Evolutionary conservation across 2,797 vertebrate species (phyloP), one percentile per base, ranked within the genome.

Genomic region (Sebastes diploproa): DNA sequence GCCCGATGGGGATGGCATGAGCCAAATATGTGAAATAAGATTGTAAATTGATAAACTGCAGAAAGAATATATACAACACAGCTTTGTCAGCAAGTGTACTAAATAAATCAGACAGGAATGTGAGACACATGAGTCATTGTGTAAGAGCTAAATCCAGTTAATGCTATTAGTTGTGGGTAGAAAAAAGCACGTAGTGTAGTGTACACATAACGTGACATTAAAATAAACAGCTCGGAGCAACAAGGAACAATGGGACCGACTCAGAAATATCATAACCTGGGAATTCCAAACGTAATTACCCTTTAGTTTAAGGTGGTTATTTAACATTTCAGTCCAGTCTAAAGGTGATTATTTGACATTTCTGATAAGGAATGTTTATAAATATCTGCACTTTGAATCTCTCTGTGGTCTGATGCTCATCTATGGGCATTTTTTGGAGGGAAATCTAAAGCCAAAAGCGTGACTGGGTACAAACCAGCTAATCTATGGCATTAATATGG

Each of bases 101-200:
- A 38, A 83, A 82, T 32, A 75, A 72, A 70, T 61, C 60, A 73
- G 46, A 72, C 36, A 84, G 74, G 74, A 90, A 91, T 81, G 73
- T 87, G 82, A 86, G 64, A 91, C 88, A 81, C 93, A 86, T 60
- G 58, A 36, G 54, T 77, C 67, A 84, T 81, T 91, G 91, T 88
- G 64, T 82, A 86, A 91, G 73, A 88, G 70, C 76, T 89, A 94
- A 95, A 93, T 93, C 86, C 85, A 86, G 64, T 82, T 93, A 95
- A 95, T 92, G 85, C 88, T 86, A 82, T 94, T 93, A 93, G 83
- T 67, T 76, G 75, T 29, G 61, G 68, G 62, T 38, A 68, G 73
- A 16, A 68, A 60, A 52, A 42, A 55, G 72, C 66, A 77, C 71
- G 65, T 7, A 76, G 34, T 22, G 77, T 38, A 72, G 42, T 22